phyloP scores from a whole-genome alignment of 1,140 invertebrate genomes.

The Papilio glaucus region DNA sequence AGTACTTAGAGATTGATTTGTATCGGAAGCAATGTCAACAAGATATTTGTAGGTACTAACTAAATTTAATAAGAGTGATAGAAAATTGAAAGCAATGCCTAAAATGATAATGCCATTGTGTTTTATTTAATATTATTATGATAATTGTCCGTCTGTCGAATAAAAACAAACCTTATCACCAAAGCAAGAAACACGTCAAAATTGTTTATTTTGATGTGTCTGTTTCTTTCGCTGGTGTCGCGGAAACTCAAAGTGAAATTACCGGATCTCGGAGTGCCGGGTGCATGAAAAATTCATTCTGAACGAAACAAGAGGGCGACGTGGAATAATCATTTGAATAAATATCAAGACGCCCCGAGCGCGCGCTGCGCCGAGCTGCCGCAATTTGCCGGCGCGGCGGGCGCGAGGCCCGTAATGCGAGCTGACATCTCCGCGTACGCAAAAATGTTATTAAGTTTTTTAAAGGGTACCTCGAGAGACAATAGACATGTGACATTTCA shows the following conservation, averaged over 20 bases:
- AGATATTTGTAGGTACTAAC: too few relatives aligned
- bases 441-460: conserved; percentile 78
- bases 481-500: conserved; percentile 51
- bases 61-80: too few relatives aligned
- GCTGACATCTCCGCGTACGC: conserved; percentile 66
- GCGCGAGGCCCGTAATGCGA: conserved; percentile 61
- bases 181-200: conserved; percentile 20
- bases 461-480: conserved; percentile 56
- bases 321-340: conserved; percentile 80
- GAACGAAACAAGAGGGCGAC: conserved; percentile 75
- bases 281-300: conserved; percentile 81
- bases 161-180: not conserved
- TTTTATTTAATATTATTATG: not conserved
- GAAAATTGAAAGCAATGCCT: not conserved
- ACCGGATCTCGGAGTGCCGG: conserved; percentile 67
- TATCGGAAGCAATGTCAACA: too few relatives aligned
- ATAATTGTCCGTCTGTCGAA: conserved; percentile 2
- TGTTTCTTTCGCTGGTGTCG: conserved; percentile 51
- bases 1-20: too few relatives aligned
- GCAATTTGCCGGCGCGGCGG: conserved; percentile 72
- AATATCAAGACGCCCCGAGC: conserved; percentile 72
- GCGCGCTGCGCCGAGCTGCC: conserved; percentile 74
- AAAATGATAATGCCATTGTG: not conserved
- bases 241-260: conserved; percentile 78
- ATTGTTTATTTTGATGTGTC: conserved; percentile 18